Base-by-base conservation (phyloP, 2,113 vertebrate genomes). In the Casuarius casuarius region DNA sequence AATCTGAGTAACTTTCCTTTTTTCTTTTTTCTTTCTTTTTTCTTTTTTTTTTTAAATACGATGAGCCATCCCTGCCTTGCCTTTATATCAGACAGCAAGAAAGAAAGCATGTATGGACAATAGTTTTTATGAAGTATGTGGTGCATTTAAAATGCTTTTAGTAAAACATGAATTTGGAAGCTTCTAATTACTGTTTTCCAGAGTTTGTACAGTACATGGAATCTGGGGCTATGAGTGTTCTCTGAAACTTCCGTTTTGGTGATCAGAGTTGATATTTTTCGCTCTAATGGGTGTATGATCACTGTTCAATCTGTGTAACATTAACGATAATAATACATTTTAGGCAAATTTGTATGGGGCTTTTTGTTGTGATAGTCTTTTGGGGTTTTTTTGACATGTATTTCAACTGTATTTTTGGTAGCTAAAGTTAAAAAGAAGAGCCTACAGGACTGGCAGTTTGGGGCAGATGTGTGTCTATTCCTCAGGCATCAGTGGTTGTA, bases 401-500 rank as follows among this genome's bases (percentile, higher is more conserved):
- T 89, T 85, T 94, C 2, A 2, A 78, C 86, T 95, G 68, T 85
- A 84, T 96, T 97, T 97, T 95, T 92, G 92, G 86, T 94, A 85
- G 86, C 89, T 83, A 31, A 94, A 93, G 85, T 94, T 96, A 95
- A 98, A 97, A 97, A 93, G 95, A 81, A 97, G 92, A 97, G 94
- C 92, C 95, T 91, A 91, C 87, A 97, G 97, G 93, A 88, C 97
- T 98, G 97, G 96, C 97, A 97, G 85, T 97, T 96, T 94, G 25
- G 78, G 97, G 95, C 98, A 98, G 97, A 97, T 98, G 97, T 98
- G 97, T 94, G 67, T 95, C 94, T 96, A 85, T 96, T 97, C 97
- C 97, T 97, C 95, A 93, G 94, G 97, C 96, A 93, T 97, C 96
- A 94, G 95, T 97, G 96, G 97, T 96, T 98, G 91, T 97, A 97